Evolutionary conservation across 2,113 vertebrate species (phyloP).

Genomic region (Ceyx margarethae): DNA sequence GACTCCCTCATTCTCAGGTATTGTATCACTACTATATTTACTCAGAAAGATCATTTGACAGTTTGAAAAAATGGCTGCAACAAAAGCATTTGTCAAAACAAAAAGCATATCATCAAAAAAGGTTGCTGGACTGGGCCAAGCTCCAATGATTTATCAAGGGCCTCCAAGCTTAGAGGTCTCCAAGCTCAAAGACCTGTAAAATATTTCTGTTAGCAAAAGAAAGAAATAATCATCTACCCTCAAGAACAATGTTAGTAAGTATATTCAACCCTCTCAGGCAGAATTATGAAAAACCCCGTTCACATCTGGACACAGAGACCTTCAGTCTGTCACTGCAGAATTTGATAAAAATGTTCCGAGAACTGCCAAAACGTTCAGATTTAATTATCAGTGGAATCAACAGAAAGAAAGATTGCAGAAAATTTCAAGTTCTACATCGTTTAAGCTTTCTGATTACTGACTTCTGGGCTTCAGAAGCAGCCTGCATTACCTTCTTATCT

Average conservation of each 20-base stretch:
- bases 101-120: background rate
- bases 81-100: background rate
- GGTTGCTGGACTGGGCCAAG: background rate
- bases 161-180: background rate
- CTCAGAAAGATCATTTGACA: background rate
- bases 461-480: background rate
- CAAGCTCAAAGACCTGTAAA: background rate
- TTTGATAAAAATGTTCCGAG: background rate
- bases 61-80: background rate
- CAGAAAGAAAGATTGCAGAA: slow-evolving; percentile 11
- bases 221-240: background rate
- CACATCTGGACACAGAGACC: background rate
- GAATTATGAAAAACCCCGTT: background rate
- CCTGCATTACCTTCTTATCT: background rate
- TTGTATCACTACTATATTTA: background rate
- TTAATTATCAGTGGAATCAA: slow-evolving; percentile 30
- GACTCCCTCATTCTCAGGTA: background rate
- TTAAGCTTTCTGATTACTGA: slow-evolving; percentile 13
- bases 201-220: background rate
- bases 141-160: background rate
- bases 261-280: background rate
- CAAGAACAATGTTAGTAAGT: background rate
- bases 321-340: background rate
- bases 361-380: slow-evolving; percentile 12
- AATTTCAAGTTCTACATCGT: slow-evolving; percentile 7